These are phyloP conservation scores for Lutraria rhynchaena DNA, from an alignment of 1,140 invertebrate genomes.

Conservation along the genomic window DNA sequence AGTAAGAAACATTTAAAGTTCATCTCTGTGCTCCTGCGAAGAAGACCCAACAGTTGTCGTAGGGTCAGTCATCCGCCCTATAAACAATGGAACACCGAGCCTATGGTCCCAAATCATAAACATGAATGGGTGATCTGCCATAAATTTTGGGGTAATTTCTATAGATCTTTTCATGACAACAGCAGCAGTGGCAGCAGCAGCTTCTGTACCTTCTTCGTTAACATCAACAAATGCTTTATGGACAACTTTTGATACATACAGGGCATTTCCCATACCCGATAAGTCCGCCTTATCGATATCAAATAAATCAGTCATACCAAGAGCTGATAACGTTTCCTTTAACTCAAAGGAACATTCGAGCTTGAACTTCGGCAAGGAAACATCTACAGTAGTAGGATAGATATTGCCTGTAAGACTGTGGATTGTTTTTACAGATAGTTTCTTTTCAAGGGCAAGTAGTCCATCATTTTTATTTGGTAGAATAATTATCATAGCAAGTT, in stretches of 20 bases:
- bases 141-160: constrained; percentile 84
- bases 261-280: constrained; percentile 72
- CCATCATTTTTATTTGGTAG: constrained; percentile 84
- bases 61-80: constrained; percentile 81
- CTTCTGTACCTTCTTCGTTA: constrained; percentile 73
- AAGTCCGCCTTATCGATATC: constrained; percentile 45
- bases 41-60: not conserved
- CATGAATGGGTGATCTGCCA: constrained; percentile 88
- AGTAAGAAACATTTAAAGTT: constrained; percentile 5
- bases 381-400: constrained; percentile 51
- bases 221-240: constrained; percentile 85
- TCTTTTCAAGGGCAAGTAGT: constrained; percentile 82
- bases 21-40: constrained; percentile 2
- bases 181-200: constrained; percentile 66
- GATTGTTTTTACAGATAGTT: constrained; percentile 83
- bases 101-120: constrained; percentile 87
- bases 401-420: constrained; percentile 16
- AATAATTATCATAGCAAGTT: constrained; percentile 88
- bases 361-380: constrained; percentile 87
- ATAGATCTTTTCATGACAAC: constrained; percentile 16
- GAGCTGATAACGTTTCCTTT: constrained; percentile 70
- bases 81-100: constrained; percentile 86
- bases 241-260: constrained; percentile 77
- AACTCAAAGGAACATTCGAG: constrained; percentile 85
- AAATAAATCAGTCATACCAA: constrained; percentile 84